Evolutionary conservation across 2,113 vertebrate genomes (phyloP).

Genomic region (Thalassoma bifasciatum): DNA sequence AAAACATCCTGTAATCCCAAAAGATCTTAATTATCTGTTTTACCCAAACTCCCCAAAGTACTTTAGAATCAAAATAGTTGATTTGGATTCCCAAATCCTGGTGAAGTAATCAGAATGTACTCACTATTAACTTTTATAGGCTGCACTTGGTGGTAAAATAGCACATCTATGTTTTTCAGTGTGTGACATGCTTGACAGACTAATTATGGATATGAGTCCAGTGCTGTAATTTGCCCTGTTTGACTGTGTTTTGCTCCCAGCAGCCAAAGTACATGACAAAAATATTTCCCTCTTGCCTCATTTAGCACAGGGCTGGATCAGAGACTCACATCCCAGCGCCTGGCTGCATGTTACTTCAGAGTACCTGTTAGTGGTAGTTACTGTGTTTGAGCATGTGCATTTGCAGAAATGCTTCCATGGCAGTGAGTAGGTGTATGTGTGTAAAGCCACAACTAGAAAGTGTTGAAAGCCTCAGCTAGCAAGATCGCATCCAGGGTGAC

Average conservation of each 20-base stretch:
- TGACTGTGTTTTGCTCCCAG: constrained; percentile 65
- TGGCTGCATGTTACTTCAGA: constrained; percentile 59
- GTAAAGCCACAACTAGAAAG: constrained; percentile 84
- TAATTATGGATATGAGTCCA: constrained; percentile 75
- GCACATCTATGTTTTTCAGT: constrained; percentile 56
- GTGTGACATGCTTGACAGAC: constrained; percentile 67
- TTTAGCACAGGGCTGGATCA: constrained; percentile 58
- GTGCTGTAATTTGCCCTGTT: constrained; percentile 74
- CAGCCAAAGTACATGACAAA: constrained; percentile 68
- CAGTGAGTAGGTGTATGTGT: constrained; percentile 85
- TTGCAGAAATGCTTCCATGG: constrained; percentile 77
- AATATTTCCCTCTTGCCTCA: constrained; percentile 67
- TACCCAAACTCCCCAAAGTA: constrained; percentile 23
- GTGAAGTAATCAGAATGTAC: constrained; percentile 50
- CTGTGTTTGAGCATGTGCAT: constrained; percentile 74
- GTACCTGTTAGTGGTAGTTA: constrained; percentile 75
- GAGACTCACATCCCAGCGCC: constrained; percentile 48
- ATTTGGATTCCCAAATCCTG: constrained; percentile 44
- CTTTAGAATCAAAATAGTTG: constrained; percentile 40
- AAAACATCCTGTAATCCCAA: constrained; percentile 14
- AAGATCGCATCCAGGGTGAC: constrained; percentile 87
- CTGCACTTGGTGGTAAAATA: constrained; percentile 58
- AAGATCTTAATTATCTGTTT: constrained; percentile 20
- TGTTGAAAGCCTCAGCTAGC: constrained; percentile 85
- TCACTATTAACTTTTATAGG: constrained; percentile 54